Evolutionary conservation across 1,140 invertebrate species (phyloP).

Genomic region (Temnothorax curvispinosus): DNA sequence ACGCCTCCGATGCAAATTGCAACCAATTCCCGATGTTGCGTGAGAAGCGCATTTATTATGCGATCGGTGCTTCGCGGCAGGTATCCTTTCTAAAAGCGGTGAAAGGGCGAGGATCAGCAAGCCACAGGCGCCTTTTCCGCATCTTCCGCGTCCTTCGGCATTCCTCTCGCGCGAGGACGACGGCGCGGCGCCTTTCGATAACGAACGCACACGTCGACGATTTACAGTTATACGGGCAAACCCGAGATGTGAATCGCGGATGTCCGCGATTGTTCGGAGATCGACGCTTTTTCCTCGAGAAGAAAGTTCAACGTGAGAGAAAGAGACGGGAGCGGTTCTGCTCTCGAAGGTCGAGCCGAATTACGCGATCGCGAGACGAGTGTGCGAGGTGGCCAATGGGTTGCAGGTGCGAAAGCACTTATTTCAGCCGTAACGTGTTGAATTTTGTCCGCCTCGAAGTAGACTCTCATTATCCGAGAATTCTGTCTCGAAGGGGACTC

Average conservation of each 20-base stretch:
- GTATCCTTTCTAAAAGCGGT: constrained; percentile 25
- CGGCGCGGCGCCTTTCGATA: constrained; percentile 21
- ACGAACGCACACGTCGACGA: not conserved
- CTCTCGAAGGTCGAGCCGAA: constrained; percentile 28
- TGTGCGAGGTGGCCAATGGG: not conserved
- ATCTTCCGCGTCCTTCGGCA: constrained; percentile 57
- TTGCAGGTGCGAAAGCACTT: constrained; percentile 10
- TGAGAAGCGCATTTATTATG: constrained; percentile 3
- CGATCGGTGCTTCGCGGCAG: not conserved
- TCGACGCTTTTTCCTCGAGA: not conserved
- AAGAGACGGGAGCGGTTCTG: not conserved
- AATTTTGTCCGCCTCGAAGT: constrained; percentile 6
- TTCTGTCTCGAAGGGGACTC: not conserved
- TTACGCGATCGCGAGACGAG: constrained; percentile 20
- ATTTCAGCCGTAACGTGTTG: not conserved
- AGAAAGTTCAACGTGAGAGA: constrained; percentile 2
- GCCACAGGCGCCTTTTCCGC: not conserved
- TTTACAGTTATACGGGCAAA: constrained; percentile 52
- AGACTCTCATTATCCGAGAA: constrained; percentile 36
- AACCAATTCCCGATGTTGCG: constrained; percentile 16
- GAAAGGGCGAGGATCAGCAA: constrained; percentile 12
- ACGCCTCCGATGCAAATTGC: not conserved
- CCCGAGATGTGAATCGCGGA: constrained; percentile 8
- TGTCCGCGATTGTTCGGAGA: not conserved
- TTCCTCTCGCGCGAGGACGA: constrained; percentile 44